Percentiles rank a stretch among this genome's conserved stretches.
phyloP scores from a whole-genome alignment of 2,113 vertebrate genomes.

The western clawed frog (Xenopus tropicalis) region DNA sequence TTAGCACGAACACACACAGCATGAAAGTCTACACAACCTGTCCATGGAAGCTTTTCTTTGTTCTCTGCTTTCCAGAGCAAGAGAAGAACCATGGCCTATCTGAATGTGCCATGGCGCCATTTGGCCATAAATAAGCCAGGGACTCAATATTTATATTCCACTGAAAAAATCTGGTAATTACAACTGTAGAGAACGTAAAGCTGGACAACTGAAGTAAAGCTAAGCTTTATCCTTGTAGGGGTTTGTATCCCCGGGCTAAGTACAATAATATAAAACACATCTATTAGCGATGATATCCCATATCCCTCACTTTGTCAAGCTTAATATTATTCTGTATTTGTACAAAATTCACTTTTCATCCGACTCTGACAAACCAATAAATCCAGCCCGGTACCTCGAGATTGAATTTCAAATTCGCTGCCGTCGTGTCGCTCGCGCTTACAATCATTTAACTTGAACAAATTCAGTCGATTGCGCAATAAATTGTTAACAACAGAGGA shows the following conservation, averaged over 20 bases:
- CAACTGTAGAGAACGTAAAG: too few species aligned
- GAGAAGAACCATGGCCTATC: too few species aligned
- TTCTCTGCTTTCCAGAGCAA: too few species aligned
- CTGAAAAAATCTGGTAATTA: too few species aligned
- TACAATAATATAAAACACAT: slow-evolving; percentile 26
- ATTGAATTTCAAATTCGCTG: slow-evolving; percentile 36
- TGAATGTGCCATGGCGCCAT: too few species aligned
- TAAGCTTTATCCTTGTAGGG: slow-evolving; percentile 10
- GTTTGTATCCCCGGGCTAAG: background rate
- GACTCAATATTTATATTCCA: too few species aligned
- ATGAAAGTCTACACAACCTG: too few species aligned
- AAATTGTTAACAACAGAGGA: slow-evolving; percentile 35
- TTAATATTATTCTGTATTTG: slow-evolving; percentile 23
- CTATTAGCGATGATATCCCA: slow-evolving; percentile 37
- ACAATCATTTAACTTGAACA: slow-evolving; percentile 34
- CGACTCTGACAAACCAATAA: slow-evolving; percentile 32
- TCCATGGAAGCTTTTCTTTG: too few species aligned
- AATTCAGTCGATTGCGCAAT: slow-evolving; percentile 30
- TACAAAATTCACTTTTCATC: slow-evolving; percentile 28
- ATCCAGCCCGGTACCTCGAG: slow-evolving; percentile 22
- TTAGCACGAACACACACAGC: too few species aligned
- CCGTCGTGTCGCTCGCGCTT: slow-evolving; percentile 25
- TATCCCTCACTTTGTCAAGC: slow-evolving; percentile 19
- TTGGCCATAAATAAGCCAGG: too few species aligned
- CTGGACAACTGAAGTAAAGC: slow-evolving; percentile 10